Evolutionary conservation across 2,797 vertebrate genomes (phyloP).

Genomic region (Anomalospiza imberbis): DNA sequence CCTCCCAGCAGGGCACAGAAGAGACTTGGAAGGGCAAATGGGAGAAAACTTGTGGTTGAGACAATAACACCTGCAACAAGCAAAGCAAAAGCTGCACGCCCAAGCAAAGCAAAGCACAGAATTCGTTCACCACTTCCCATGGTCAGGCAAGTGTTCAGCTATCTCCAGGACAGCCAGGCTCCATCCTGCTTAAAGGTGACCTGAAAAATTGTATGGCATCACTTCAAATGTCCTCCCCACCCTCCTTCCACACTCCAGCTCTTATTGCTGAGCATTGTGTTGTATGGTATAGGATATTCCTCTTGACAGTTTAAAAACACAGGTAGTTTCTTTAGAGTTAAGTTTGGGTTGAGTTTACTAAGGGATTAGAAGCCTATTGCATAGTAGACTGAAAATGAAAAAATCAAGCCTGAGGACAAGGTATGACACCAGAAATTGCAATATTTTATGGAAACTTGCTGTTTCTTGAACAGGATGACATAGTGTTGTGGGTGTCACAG

Average conservation of each 20-base stretch:
- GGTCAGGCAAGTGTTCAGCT: not conserved
- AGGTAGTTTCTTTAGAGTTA: not conserved
- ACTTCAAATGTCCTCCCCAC: fast-evolving
- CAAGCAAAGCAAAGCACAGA: not conserved
- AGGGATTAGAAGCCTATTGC: not conserved
- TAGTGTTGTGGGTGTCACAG: not conserved
- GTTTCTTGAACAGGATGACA: not conserved
- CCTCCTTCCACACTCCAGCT: not conserved
- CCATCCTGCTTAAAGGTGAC: fast-evolving
- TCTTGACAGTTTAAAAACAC: not conserved
- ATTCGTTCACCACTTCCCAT: fast-evolving
- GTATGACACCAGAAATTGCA: not conserved
- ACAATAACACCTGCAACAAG: not conserved
- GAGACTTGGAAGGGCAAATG: not conserved
- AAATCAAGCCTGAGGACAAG: not conserved
- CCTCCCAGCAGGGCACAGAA: fast-evolving
- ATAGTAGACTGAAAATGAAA: not conserved
- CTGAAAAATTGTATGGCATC: not conserved
- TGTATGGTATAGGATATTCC: fast-evolving
- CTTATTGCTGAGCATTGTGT: not conserved
- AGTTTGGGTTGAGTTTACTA: not conserved
- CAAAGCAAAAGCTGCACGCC: fast-evolving
- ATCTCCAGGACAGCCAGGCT: not conserved
- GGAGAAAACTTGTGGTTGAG: not conserved
- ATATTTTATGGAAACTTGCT: not conserved